Conservation (phyloP, 2,888 invertebrate species). For the Pristionchus fissidentatus region DNA sequence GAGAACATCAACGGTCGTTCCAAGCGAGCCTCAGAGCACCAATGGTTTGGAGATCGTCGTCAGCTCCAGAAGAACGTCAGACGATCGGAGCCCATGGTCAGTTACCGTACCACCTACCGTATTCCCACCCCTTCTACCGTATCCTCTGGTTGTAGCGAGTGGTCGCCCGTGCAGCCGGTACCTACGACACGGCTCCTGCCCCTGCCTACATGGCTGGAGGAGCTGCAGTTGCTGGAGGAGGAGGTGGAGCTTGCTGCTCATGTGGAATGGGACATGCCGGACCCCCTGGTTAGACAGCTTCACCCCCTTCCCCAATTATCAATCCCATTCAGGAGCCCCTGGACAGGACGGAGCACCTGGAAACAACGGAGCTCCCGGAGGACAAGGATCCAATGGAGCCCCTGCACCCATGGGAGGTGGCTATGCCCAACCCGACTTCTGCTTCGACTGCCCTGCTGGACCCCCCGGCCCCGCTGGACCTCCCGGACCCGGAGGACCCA, state of each 20-base stretch:
- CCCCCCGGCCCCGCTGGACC: conserved; percentile 32
- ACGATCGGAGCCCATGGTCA: conserved; percentile 1
- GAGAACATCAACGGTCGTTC: conserved; percentile 8
- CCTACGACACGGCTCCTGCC: conserved; percentile 42
- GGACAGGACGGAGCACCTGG: conserved; percentile 37
- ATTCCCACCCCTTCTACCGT: background rate
- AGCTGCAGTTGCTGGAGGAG: conserved; percentile 29
- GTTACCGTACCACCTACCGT: background rate
- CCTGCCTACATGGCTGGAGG: conserved; percentile 2
- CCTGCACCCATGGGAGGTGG: background rate
- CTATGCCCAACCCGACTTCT: conserved; percentile 29
- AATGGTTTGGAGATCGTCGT: conserved; percentile 37
- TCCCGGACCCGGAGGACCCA: conserved; percentile 21
- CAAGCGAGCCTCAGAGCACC: conserved; percentile 16
- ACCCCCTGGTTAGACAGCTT: conserved; percentile 34
- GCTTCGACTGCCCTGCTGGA: conserved; percentile 43
- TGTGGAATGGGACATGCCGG: conserved; percentile 34
- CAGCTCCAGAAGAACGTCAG: conserved; percentile 9
- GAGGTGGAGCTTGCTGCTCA: conserved; percentile 21
- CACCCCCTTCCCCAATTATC: too few relatives aligned
- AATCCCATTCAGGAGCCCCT: conserved; percentile 20
- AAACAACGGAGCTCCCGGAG: background rate
- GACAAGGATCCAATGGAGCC: conserved; percentile 23
- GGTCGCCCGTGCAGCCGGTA: conserved; percentile 41
- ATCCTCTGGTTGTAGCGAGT: conserved; percentile 1